Base-by-base conservation (phyloP, 2,113 vertebrate species). In the Gambusia affinis region DNA sequence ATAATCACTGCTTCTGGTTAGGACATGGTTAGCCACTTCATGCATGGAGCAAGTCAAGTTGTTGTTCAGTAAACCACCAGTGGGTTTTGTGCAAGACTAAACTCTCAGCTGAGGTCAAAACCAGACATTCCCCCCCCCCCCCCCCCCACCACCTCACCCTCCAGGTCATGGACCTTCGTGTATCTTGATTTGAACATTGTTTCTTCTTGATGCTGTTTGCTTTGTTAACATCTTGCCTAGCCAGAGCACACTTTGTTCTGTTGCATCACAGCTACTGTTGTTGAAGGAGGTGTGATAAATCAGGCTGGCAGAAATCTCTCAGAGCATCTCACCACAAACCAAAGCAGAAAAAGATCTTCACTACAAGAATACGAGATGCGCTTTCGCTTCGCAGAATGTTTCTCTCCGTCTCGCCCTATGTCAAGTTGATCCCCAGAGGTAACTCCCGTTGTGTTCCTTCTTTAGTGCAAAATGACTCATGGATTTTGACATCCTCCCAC, bases 391-490 rank as follows among this genome's bases (percentile, higher is more conserved):
- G 22, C 30, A 37, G 14, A 1, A 57, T 8, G 24, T 8, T 24
- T 8, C 17, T 57, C 51, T n/a, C 51, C 1, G 51, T 17, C 17
- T 17, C 7, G 51, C 51, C 22, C 24, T 22, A 5, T 57, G 47
- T 51, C 8, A 65, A 19, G 29, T 57, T 27, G 17, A 4, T 29
- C 12, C 5, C 3, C 12, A 71, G 8, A 35, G 73, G 44, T 78
- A 44, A 67, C 8, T 64, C 31, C 67, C 27, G 24, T 15, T 15
- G 2, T 30, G 3, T 33, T 69, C 61, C 29, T 35, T 47, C 65
- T 57, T 60, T 1, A 42, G 12, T 6, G 17, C 12, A 35, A 57
- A 70, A 35, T 80, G 57, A 76, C 3, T 80, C 69, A 65, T 39
- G 8, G 0, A 35, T 12, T 73, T 19, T 63, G 11, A 70, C 27